Conservation (phyloP, 1,140 invertebrate genomes). For the Nomia melanderi region DNA sequence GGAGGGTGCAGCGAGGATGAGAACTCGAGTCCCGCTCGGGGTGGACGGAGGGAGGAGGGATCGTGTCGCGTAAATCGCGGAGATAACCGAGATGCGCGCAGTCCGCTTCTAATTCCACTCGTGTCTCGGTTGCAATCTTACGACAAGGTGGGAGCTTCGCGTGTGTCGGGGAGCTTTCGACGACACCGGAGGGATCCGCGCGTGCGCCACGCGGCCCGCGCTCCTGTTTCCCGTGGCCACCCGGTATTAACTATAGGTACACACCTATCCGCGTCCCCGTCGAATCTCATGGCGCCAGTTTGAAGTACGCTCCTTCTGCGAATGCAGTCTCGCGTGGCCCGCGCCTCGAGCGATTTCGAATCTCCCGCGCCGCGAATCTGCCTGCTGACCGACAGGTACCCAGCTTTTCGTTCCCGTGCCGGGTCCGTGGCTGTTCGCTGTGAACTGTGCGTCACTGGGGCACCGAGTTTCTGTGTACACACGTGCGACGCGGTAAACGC, state of each 20-base stretch:
- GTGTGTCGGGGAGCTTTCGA: slow-evolving; percentile 64
- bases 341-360: slow-evolving; percentile 41
- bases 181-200: slow-evolving; percentile 64
- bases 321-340: slow-evolving; percentile 71
- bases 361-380: slow-evolving; percentile 40
- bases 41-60: too few species aligned
- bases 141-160: slow-evolving; percentile 56
- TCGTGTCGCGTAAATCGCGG: neutral
- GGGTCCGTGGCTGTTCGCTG: neutral
- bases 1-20: too few species aligned
- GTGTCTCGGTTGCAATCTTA: slow-evolving; percentile 27
- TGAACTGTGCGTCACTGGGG: too few species aligned
- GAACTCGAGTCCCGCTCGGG: too few species aligned
- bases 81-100: neutral
- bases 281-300: slow-evolving; percentile 80
- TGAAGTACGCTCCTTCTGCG: slow-evolving; percentile 79
- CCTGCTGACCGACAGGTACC: too few species aligned
- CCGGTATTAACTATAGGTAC: slow-evolving; percentile 65
- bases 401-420: too few species aligned
- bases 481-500: slow-evolving; percentile 23
- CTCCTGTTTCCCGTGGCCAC: slow-evolving; percentile 56
- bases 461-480: slow-evolving; percentile 19
- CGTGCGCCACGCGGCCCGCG: slow-evolving; percentile 61
- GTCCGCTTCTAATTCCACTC: slow-evolving; percentile 30
- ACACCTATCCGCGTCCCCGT: slow-evolving; percentile 72